Base-by-base conservation (phyloP, 2,797 vertebrate species). In the Coccyzus lansbergi region DNA sequence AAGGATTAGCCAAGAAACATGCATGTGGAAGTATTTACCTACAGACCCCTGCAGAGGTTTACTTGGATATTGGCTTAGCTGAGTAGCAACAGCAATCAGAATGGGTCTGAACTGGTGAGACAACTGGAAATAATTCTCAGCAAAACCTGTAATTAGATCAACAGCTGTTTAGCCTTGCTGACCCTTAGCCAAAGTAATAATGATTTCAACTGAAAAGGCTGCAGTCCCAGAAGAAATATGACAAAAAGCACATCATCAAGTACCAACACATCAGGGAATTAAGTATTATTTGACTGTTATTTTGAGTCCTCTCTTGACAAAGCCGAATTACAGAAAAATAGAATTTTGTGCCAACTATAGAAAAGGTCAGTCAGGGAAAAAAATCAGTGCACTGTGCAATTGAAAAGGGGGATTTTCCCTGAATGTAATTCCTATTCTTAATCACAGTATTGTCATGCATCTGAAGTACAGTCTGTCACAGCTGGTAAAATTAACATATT, bases 121-220 rank as follows among this genome's bases (percentile, higher is more conserved):
- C 15, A 76, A 96, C 44, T 91, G 78, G 83, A 92, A 93, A 83
- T 31, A 31, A 71, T 76, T 91, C 76, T 76, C 70, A 76, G 56
- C 48, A 92, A 94, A 88, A 28, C 65, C 65, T 78, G 63, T 90
- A 95, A 94, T 91, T 93, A 93, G 59, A 93, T 87, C 86, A 89
- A 40, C 72, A 92, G 92, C 85, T 81, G 72, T 78, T 95, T 86
- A 93, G 72, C 92, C 79, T 88, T 1, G 0, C 31, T 94, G 93
- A 94, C 93, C 87, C 80, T 69, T n/a, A 67, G 55, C 80, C 1
- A 0, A 95, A 95, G 94, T 36, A 82, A 86, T 92, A 89, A 89
- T 68, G n/a, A 93, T 94, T 95, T 83, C 62, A 69, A 76, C 72
- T 72, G 65, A 67, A 89, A 95, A 91, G 69, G 59, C 62, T 93